Percentiles rank a stretch among this genome's conserved stretches.
phyloP scores from a whole-genome alignment of 2,888 invertebrate species.

The Callimorpha dominula region DNA sequence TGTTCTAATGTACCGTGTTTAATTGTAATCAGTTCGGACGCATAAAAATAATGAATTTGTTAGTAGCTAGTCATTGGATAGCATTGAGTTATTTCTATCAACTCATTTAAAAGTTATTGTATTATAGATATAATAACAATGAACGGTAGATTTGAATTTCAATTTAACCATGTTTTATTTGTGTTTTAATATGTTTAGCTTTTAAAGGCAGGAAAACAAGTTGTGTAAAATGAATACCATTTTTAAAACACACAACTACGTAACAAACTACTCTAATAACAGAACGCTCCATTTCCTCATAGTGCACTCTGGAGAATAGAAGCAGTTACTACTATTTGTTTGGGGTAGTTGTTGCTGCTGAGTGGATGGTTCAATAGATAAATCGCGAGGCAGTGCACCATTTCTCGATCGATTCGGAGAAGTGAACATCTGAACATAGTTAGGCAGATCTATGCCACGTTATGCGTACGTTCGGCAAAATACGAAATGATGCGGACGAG shows the following conservation, averaged over 20 bases:
- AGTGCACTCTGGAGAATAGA: no score
- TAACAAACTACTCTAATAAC: not conserved
- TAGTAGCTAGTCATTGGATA: slow-evolving; percentile 5
- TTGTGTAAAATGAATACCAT: slow-evolving; percentile 5
- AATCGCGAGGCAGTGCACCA: no score
- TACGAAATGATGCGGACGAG: no score
- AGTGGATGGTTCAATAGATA: no score
- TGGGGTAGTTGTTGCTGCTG: no score
- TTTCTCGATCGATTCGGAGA: no score
- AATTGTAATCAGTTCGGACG: slow-evolving; percentile 34
- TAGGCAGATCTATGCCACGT: no score
- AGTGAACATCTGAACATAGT: no score
- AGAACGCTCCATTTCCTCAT: no score
- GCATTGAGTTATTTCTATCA: not conserved
- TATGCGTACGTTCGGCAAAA: no score
- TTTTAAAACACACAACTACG: not conserved
- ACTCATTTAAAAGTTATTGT: slow-evolving; percentile 16
- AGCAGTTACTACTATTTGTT: no score
- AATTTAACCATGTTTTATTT: not conserved
- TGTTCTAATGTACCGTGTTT: slow-evolving; percentile 39
- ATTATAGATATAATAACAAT: slow-evolving; percentile 11
- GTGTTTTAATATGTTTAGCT: not conserved
- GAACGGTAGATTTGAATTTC: slow-evolving; percentile 1
- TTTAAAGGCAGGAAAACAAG: not conserved
- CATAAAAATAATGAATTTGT: slow-evolving; percentile 26